A percentile compares a stretch with the other conserved stretches of the same genome.
Conservation (phyloP, 1,140 invertebrate species). For the Colletes latitarsis region DNA sequence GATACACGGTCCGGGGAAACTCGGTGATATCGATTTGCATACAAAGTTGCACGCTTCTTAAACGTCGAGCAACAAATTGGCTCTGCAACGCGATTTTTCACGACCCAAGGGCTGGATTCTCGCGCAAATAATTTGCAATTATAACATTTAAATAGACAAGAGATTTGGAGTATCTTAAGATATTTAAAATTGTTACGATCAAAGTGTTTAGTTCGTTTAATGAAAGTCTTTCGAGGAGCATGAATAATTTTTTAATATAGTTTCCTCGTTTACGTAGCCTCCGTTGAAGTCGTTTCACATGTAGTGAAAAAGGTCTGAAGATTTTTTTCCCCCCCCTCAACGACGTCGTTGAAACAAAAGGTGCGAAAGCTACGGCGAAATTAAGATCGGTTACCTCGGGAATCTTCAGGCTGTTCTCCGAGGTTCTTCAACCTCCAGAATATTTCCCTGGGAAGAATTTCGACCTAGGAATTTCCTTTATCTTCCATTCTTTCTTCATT, state of each 20-base stretch:
- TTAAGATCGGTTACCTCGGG: slow-evolving; percentile 28
- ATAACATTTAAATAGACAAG: too few species aligned
- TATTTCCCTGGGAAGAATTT: slow-evolving; percentile 26
- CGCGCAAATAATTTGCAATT: too few species aligned
- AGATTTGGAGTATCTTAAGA: too few species aligned
- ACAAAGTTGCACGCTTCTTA: slow-evolving; percentile 39
- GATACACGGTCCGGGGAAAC: slow-evolving; percentile 26
- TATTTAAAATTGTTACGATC: too few species aligned
- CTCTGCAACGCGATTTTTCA: too few species aligned
- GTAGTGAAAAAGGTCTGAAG: neutral
- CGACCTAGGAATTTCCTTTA: slow-evolving; percentile 17
- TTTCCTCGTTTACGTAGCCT: neutral
- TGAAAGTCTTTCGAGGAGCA: neutral
- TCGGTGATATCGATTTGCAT: slow-evolving; percentile 48
- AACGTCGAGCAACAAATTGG: slow-evolving; percentile 52
- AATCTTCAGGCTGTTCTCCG: neutral
- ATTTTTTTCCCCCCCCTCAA: neutral
- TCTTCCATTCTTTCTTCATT: slow-evolving; percentile 45
- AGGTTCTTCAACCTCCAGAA: slow-evolving; percentile 19
- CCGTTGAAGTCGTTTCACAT: too few species aligned
- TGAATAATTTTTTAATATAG: neutral
- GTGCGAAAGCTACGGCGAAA: slow-evolving; percentile 24
- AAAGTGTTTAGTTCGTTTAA: neutral
- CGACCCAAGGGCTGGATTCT: too few species aligned
- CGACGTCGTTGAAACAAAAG: neutral